These are phyloP conservation scores for Microdon myrmicae DNA, from an alignment of 2,888 invertebrate genomes.

Conservation along the genomic window DNA sequence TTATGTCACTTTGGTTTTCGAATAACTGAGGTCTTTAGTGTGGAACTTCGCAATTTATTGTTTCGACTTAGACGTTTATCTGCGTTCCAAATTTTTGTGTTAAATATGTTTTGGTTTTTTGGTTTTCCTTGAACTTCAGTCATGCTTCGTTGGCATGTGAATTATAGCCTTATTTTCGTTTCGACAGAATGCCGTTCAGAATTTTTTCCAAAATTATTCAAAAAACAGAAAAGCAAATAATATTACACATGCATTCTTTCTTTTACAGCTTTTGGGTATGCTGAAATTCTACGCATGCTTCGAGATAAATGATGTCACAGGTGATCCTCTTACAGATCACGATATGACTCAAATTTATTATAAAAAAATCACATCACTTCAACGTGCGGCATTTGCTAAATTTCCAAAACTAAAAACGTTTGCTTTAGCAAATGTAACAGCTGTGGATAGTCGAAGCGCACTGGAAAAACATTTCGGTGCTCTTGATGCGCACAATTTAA, in stretches of 20 bases:
- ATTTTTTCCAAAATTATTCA: too few relatives aligned
- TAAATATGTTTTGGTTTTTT: too few relatives aligned
- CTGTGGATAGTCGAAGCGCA: slow-evolving; percentile 88
- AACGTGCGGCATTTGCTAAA: slow-evolving; percentile 93
- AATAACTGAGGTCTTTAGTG: too few relatives aligned
- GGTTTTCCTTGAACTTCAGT: too few relatives aligned
- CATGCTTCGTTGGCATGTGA: too few relatives aligned
- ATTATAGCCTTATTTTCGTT: too few relatives aligned
- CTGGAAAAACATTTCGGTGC: slow-evolving; percentile 81
- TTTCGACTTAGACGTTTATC: too few relatives aligned
- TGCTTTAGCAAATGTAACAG: slow-evolving; percentile 92
- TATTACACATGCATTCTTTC: slow-evolving; percentile 1
- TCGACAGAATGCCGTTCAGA: too few relatives aligned
- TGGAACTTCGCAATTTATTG: too few relatives aligned
- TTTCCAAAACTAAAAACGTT: slow-evolving; percentile 88
- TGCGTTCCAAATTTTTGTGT: too few relatives aligned
- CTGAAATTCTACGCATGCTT: slow-evolving; percentile 96
- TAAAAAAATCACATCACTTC: slow-evolving; percentile 88
- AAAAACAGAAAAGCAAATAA: too few relatives aligned
- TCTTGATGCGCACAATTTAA: slow-evolving; percentile 78
- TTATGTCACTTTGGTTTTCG: too few relatives aligned
- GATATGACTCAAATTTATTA: slow-evolving; percentile 96
- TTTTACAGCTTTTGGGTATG: slow-evolving; percentile 88
- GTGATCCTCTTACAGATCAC: slow-evolving; percentile 91
- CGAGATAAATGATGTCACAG: slow-evolving; percentile 96